Evolutionary conservation across 2,113 vertebrate genomes (phyloP), one percentile per base, ranked within the genome.

Genomic region (Pogona vitticeps): DNA sequence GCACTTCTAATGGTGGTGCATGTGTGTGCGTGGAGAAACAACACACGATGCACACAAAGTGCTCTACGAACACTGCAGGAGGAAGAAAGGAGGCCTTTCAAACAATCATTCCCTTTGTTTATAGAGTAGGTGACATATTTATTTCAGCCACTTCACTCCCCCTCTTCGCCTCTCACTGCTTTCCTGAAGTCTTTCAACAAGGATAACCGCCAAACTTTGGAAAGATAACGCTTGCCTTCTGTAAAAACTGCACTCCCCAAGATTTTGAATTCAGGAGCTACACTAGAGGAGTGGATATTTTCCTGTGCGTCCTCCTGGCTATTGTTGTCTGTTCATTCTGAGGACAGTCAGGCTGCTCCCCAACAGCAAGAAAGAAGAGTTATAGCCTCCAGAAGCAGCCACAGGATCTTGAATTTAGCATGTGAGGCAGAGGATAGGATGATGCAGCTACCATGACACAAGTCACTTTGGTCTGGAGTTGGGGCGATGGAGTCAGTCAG

Each of bases 31-130:
- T 8, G n/a, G 79, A 38, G 40, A 59, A 23, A 79, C 71, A 59
- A 76, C 33, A 20, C 78, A 7, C 15, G 1, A 56, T 31, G 17
- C 58, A 28, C 40, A 28, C 31, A 86, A n/a, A 91, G 89, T 71
- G 52, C 82, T 58, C 15, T 87, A 89, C 93, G 90, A 92, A 88
- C 85, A 73, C 86, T 90, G 36, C 65, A 59, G 42, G 77, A 13
- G 42, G n/a, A 81, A 20, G 36, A 67, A 52, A 76, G 63, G 75
- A 86, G 84, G 89, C 82, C 77, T 93, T 96, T 93, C 85, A 40
- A 76, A 89, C 20, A 92, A 92, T 93, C 84, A 87, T 86, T 65
- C 36, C 82, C 88, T 92, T 94, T 93, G 90, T 94, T 94, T 94
- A 89, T 84, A 89, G 92, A 93, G 90, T 79, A 56, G 86, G 40